Evolutionary conservation across 2,113 vertebrate genomes (phyloP).

Genomic region (Leptodactylus fuscus): DNA sequence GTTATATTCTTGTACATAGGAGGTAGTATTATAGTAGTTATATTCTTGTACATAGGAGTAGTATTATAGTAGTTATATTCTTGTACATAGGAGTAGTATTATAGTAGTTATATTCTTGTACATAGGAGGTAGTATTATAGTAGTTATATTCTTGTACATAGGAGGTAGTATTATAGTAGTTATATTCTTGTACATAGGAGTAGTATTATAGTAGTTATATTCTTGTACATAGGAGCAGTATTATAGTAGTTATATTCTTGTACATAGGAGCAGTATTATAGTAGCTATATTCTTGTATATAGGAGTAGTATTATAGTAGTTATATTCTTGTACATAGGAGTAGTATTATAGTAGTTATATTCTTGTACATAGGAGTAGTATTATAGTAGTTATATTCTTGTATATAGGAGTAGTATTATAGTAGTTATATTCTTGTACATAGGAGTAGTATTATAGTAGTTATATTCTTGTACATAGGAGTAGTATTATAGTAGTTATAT

Average conservation of each 20-base stretch:
- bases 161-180: background rate
- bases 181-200: too few relatives aligned
- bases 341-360: slow-evolving; percentile 13
- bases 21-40: too few relatives aligned
- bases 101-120: slow-evolving; percentile 1
- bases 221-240: background rate
- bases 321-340: too few relatives aligned
- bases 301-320: too few relatives aligned
- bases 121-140: slow-evolving; percentile 22
- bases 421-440: slow-evolving; percentile 5
- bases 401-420: slow-evolving; percentile 1
- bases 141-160: slow-evolving; percentile 4
- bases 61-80: slow-evolving; percentile 3
- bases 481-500: background rate
- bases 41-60: background rate
- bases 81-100: background rate
- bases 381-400: slow-evolving; percentile 23
- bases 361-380: background rate
- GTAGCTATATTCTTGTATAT: too few relatives aligned
- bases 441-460: background rate
- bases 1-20: too few relatives aligned
- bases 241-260: slow-evolving; percentile 12
- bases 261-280: background rate
- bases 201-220: too few relatives aligned
- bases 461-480: too few relatives aligned